Base-by-base conservation (phyloP, 2,888 invertebrate genomes). In the Lacanobia wlatinum region DNA sequence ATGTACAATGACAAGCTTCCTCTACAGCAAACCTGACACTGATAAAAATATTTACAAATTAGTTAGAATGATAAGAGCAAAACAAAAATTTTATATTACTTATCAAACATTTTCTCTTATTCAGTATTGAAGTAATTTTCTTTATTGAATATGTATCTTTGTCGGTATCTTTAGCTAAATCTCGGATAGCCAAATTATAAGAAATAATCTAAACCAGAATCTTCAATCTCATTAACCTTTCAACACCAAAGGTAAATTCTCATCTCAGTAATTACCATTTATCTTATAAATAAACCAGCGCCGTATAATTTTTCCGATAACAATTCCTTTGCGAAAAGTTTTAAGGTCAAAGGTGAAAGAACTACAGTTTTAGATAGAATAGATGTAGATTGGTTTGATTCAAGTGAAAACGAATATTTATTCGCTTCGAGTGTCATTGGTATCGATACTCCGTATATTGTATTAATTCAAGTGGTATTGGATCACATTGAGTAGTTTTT, bases 261-360 rank as follows among this genome's bases (percentile, higher is more conserved):
- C 52, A 73, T 69, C 60, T 70, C 38, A 46, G 56, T 73, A 80
- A 80, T 80, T 70, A 82, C 69, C 73, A 82, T 77, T 60, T 64
- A 62, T 66, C 63, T 73, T 60, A 50, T 67, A 70, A 70, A 82
- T 70, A 71, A 64, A 69, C 48, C 43, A 34, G n/a, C 0, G 6
- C 16, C 66, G 65, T 63, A 81, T 76, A 81, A 59, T 73, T 80
- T 80, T 82, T 70, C 68, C 66, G 38, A 70, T 64, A 64, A 9
- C 28, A 67, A 64, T 64, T 73, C 28, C 52, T 73, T 60, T 63
- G 40, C 14, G 18, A 73, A 60, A 73, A 63, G 5, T 18, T 34
- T 48, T 10, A 66, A 64, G 75, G 63, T 65, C 28, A 66, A 66
- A 53, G 74, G 21, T 60, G 23, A 67, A 76, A 7, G 8, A 60